Conservation (phyloP, 2,113 vertebrate species). For the Paratilapia polleni region DNA sequence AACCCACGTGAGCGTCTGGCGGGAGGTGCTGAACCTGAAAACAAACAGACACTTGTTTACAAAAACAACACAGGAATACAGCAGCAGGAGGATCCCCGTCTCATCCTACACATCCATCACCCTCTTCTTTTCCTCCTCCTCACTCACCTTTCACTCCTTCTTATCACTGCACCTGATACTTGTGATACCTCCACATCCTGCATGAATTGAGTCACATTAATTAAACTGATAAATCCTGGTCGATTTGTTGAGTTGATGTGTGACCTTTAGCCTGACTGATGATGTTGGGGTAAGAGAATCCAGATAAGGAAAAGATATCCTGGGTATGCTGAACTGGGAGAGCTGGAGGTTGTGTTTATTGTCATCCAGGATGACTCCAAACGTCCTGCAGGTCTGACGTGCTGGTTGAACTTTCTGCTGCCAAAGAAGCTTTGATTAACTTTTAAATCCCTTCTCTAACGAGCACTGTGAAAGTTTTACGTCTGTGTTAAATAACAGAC, state of each 20-base stretch:
- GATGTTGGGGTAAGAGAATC: too few species aligned
- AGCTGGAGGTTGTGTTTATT: too few species aligned
- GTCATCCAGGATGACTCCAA: too few species aligned
- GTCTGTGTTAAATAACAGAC: neutral
- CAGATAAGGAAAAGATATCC: too few species aligned
- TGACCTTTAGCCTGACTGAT: too few species aligned
- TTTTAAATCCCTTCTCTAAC: neutral
- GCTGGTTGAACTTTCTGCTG: too few species aligned
- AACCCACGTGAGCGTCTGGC: conserved; percentile 92
- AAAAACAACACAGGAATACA: neutral
- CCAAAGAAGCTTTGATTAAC: too few species aligned
- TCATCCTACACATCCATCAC: neutral
- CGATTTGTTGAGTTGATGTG: too few species aligned
- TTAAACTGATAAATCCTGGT: too few species aligned
- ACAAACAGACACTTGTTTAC: neutral
- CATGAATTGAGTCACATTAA: neutral
- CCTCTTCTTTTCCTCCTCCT: too few species aligned
- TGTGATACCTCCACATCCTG: neutral
- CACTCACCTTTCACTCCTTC: neutral
- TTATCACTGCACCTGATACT: rapidly evolving
- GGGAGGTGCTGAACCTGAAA: conserved; percentile 86
- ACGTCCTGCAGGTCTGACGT: too few species aligned
- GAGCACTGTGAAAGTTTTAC: neutral
- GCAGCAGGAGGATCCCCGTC: neutral
- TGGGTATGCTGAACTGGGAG: too few species aligned